Percentiles rank a stretch among this genome's conserved stretches.
Evolutionary conservation across 2,113 vertebrate species (phyloP).

Genomic region (Mormyrus iriodes): DNA sequence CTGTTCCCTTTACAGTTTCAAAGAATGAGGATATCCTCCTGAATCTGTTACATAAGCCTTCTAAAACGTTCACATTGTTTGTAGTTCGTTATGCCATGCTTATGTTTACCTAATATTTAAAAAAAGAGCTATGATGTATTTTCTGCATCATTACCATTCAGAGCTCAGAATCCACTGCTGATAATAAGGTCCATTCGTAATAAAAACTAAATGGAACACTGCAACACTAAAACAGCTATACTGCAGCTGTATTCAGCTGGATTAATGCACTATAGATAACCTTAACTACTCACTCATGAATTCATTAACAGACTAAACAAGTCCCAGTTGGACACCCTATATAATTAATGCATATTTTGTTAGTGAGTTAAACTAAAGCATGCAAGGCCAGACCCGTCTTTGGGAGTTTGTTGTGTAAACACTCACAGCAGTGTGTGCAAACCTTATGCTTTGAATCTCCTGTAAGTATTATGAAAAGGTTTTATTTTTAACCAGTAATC

Average conservation of each 20-base stretch:
- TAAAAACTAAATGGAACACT: background rate
- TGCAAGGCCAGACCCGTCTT: background rate
- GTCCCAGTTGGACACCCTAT: background rate
- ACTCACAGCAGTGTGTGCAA: background rate
- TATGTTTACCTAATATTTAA: background rate
- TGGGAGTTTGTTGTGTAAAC: background rate
- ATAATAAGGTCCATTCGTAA: background rate
- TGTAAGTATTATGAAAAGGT: background rate
- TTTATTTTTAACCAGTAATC: slow-evolving; percentile 1
- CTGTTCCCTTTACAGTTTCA: background rate
- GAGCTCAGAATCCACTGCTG: background rate
- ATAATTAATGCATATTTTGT: background rate
- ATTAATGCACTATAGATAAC: background rate
- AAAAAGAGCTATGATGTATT: background rate
- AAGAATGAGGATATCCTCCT: background rate
- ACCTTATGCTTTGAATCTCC: background rate
- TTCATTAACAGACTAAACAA: background rate
- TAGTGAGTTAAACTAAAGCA: background rate
- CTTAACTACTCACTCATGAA: too few species aligned
- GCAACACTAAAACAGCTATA: background rate
- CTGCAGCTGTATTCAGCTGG: background rate
- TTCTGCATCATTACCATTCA: background rate
- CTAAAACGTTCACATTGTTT: background rate
- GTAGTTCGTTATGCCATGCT: background rate
- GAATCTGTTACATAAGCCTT: background rate